phyloP scores from a whole-genome alignment of 2,797 vertebrate species.

The Phylloscopus collybita region DNA sequence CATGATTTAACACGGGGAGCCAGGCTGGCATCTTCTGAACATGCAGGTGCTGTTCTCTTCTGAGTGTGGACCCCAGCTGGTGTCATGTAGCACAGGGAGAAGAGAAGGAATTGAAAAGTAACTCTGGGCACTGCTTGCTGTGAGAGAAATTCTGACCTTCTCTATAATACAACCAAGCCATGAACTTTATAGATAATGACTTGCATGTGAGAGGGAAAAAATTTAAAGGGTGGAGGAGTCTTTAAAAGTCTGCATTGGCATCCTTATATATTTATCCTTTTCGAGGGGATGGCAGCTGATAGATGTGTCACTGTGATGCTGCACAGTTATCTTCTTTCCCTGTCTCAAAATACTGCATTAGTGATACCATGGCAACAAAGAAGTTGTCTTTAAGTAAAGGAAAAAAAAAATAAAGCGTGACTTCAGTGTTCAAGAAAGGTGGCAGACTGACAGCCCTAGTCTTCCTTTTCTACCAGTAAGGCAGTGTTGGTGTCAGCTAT shows the following conservation, averaged over 20 bases:
- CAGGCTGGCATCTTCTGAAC: neutral
- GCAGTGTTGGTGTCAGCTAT: slow-evolving; percentile 34
- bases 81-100: neutral
- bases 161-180: neutral
- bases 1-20: neutral
- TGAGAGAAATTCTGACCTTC: neutral
- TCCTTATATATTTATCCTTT: slow-evolving; percentile 61
- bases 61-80: neutral
- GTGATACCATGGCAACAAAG: slow-evolving; percentile 76
- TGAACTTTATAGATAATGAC: neutral
- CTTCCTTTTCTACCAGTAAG: neutral
- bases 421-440: slow-evolving; percentile 28
- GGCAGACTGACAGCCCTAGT: slow-evolving; percentile 38
- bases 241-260: slow-evolving; percentile 4
- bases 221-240: neutral
- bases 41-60: neutral
- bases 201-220: neutral
- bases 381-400: slow-evolving; percentile 33
- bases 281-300: slow-evolving; percentile 66
- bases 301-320: slow-evolving; percentile 63
- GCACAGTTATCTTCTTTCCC: slow-evolving; percentile 44
- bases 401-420: neutral
- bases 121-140: neutral
- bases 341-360: slow-evolving; percentile 72
- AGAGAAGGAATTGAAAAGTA: neutral